Evolutionary conservation across 1,140 invertebrate genomes (phyloP), one percentile per base, ranked within the genome.

Genomic region (Cotesia vestalis): DNA sequence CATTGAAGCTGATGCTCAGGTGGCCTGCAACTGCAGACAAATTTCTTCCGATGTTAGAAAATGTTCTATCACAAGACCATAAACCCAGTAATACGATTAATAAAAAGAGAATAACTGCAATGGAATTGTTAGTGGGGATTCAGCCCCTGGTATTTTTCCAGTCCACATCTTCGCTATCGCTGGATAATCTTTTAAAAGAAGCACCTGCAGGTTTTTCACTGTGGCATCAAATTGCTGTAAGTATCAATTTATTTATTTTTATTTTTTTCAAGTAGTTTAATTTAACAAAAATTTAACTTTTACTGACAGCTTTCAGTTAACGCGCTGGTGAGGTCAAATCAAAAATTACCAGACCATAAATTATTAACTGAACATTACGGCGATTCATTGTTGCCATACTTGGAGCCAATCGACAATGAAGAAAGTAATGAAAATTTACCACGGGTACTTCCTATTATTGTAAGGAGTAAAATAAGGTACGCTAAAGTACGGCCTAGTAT

Each of bases 21-120:
- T 87, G 86, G 86, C 85, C 85, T 17, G 83, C 83, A 0, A 77
- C 81, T 35, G 83, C 84, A 36, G 81, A 87, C 52, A 86, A 82
- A 72, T 86, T 85, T 77, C 78, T 85, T 73, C 79, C 85, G 9
- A 83, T 80, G 72, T 60, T 87, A 52, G 77, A 85, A 73, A 80
- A 75, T 52, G 77, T 83, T 14, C 75, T 84, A 64, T 68, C 78
- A 35, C 83, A 80, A 59, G 79, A 81, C 6, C 77, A 80, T 34
- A 82, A 77, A 60, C 77, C 81, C 40, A 81, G 66, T 67, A 61
- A 69, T 4, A 80, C 82, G 62, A 53, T 74, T 2, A 73, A 76
- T 8, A 85, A 83, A 46, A 87, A 82, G 69, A 82, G 72, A 69
- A 68, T 78, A 66, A 76, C 80, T 63, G 81, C 83, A 4, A 79